These are phyloP conservation scores for Netta rufina DNA, from an alignment of 2,797 vertebrate species.

Conservation along the genomic window DNA sequence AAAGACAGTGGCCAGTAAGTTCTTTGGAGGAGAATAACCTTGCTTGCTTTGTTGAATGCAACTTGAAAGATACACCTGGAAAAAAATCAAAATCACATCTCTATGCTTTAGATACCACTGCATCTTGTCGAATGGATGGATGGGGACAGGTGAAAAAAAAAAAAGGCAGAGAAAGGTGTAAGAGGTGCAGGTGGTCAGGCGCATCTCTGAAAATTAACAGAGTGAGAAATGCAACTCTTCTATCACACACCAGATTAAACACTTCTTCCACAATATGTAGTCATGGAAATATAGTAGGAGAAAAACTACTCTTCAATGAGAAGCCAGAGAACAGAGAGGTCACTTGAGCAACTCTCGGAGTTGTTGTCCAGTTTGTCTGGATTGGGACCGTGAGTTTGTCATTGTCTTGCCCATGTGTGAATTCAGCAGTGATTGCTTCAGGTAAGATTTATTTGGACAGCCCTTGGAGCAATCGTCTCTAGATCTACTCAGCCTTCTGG, in stretches of 20 bases:
- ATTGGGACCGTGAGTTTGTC: not conserved
- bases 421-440: not conserved
- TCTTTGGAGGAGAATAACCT: not conserved
- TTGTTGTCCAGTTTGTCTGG: not conserved
- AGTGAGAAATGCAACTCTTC: not conserved
- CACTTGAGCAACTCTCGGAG: not conserved
- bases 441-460: not conserved
- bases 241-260: not conserved
- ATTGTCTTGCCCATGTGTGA: not conserved
- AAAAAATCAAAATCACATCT: not conserved
- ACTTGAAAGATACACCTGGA: not conserved
- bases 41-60: not conserved
- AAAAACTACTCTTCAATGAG: not conserved
- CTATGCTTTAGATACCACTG: not conserved
- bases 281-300: not conserved
- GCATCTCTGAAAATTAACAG: not conserved
- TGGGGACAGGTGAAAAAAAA: not conserved
- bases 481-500: not conserved
- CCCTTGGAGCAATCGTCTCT: not conserved
- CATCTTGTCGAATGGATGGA: not conserved
- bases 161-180: not conserved
- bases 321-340: not conserved
- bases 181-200: fast-evolving
- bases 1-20: not conserved
- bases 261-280: not conserved